Conservation (phyloP, 2,797 vertebrate genomes). For the Balearica regulorum region DNA sequence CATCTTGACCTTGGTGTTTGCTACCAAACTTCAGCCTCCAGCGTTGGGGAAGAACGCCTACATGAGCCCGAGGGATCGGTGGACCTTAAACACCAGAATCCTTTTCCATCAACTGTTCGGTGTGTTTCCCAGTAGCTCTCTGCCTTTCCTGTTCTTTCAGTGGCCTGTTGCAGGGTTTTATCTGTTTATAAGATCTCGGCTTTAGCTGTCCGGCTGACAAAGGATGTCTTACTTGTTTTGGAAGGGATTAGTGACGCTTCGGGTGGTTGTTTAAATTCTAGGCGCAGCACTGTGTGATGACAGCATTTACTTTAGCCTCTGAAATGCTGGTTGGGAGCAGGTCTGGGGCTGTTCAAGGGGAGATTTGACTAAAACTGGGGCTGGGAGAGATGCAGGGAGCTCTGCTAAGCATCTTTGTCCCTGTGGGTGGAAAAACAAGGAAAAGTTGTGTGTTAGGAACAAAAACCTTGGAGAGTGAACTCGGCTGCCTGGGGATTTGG, state of each 20-base stretch:
- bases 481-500: not conserved
- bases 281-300: accelerated
- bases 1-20: not conserved
- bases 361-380: not conserved
- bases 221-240: not conserved
- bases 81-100: accelerated
- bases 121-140: accelerated
- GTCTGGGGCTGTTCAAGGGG: not conserved
- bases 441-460: not conserved
- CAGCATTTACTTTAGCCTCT: not conserved
- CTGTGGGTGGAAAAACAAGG: not conserved
- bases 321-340: not conserved
- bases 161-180: not conserved
- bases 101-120: not conserved
- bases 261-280: not conserved
- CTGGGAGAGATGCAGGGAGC: not conserved
- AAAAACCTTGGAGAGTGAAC: not conserved
- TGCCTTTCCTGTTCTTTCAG: not conserved
- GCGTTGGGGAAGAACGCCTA: not conserved
- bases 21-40: not conserved
- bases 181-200: not conserved
- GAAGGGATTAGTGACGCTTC: not conserved
- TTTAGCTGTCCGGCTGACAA: not conserved
- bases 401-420: not conserved
- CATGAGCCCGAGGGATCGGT: accelerated